Conservation (phyloP, 1,140 invertebrate genomes). For the Alviniconcha marisindica region DNA sequence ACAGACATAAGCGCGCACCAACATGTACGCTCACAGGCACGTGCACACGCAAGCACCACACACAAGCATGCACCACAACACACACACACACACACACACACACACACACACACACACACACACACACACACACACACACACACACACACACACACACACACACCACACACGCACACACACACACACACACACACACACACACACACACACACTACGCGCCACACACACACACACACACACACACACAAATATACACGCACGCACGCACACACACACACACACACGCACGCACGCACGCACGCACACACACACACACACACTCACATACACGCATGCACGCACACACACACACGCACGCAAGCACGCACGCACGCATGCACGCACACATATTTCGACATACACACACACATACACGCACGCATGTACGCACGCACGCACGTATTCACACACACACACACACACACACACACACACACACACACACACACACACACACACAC, state of each 20-base stretch:
- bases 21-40: constrained; percentile 11
- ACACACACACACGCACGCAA: not conserved
- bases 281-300: not conserved
- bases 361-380: too few relatives aligned
- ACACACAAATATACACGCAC: constrained; percentile 24
- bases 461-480: constrained; percentile 25
- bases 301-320: constrained; percentile 19
- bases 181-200: constrained; percentile 24
- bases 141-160: constrained; percentile 21
- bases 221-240: not conserved
- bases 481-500: constrained; percentile 18
- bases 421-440: not conserved
- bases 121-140: constrained; percentile 6
- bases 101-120: not conserved
- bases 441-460: not conserved
- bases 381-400: constrained; percentile 26
- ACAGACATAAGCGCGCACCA: too few relatives aligned
- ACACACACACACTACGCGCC: not conserved
- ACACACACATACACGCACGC: not conserved
- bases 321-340: not conserved
- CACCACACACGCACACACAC: not conserved
- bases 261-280: constrained; percentile 14
- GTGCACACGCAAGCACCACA: not conserved
- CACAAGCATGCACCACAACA: not conserved
- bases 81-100: not conserved